Base-by-base conservation (phyloP, 1,140 invertebrate genomes). In the Mycetomoellerius zeteki region DNA sequence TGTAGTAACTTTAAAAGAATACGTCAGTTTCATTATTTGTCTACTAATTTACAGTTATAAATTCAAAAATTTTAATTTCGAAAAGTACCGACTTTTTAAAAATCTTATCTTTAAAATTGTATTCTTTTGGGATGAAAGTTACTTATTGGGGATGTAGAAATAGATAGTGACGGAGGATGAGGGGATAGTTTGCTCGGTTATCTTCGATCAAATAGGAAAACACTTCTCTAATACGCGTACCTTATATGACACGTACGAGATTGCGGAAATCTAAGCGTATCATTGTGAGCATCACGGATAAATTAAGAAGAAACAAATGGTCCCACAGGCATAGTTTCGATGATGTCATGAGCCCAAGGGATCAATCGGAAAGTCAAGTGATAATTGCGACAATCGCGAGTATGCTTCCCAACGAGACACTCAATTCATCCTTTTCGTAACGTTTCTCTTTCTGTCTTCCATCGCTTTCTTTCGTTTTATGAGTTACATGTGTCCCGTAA, bases 281-380 rank as follows among this genome's bases (percentile, higher is more conserved):
- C 24, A 33, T 33, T 47, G 16, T 47, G 24, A 43, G 47, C 16
- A 50, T 54, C 37, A 37, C 21, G 12, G 14, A 33, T 16, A 5
- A 27, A 58, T 80, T 43, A 77, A 75, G 62, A 76, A 71, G 60
- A 47, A 65, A 54, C 24, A 30, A 16, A 62, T 47, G 77, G 56
- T 81, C 37, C n/a, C 73, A 52, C 65, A 72, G 76, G 60, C 62
- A 60, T 19, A 14, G 2, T 72, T 19, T 76, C 75, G 65, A 87
- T 95, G 94, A 95, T 92, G 93, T 95, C 94, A 95, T 76, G 86
- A 64, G 86, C 47, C 73, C 75, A 67, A 64, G 92, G 92, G 94
- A 94, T 95, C 93, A 95, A 95, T 95, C 93, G 90, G 88, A 90
- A 89, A 95, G 94, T 95, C 94, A 95, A 95, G 94, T 92, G 90